Percentiles rank a stretch among this genome's conserved stretches.
phyloP scores from a whole-genome alignment of 2,888 invertebrate genomes.

The Theretra japonica region DNA sequence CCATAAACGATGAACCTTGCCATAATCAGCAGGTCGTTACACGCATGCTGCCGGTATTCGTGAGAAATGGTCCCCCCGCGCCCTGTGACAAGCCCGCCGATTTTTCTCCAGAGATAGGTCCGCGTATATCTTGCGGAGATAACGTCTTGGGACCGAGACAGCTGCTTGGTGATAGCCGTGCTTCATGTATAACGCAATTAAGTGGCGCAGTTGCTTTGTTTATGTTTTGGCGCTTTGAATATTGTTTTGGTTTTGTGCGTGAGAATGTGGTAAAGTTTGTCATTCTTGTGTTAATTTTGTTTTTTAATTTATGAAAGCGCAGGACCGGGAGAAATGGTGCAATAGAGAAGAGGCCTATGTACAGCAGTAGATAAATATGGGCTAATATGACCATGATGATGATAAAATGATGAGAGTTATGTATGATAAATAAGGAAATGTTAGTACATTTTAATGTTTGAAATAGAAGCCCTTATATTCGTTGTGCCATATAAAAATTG shows the following conservation, averaged over 20 bases:
- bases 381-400: too few species aligned
- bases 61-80: constrained; percentile 67
- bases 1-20: constrained; percentile 30
- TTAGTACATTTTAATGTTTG: too few species aligned
- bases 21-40: constrained; percentile 49
- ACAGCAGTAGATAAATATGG: too few species aligned
- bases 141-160: constrained; percentile 56
- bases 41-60: constrained; percentile 54
- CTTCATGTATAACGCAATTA: constrained; percentile 28
- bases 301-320: too few species aligned
- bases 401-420: too few species aligned
- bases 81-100: constrained; percentile 61
- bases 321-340: too few species aligned
- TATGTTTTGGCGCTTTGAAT: neutral
- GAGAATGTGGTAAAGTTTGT: neutral
- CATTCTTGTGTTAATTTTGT: too few species aligned
- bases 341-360: too few species aligned
- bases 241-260: too few species aligned
- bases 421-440: too few species aligned
- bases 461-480: too few species aligned
- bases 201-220: constrained; percentile 8
- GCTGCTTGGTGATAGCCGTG: constrained; percentile 48
- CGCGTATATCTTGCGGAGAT: constrained; percentile 61
- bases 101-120: constrained; percentile 71
- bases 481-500: too few species aligned